Percentiles rank a stretch among this genome's conserved stretches.
Conservation (phyloP, 64 coral and sea anemone genomes). For the Orbicella faveolata region DNA sequence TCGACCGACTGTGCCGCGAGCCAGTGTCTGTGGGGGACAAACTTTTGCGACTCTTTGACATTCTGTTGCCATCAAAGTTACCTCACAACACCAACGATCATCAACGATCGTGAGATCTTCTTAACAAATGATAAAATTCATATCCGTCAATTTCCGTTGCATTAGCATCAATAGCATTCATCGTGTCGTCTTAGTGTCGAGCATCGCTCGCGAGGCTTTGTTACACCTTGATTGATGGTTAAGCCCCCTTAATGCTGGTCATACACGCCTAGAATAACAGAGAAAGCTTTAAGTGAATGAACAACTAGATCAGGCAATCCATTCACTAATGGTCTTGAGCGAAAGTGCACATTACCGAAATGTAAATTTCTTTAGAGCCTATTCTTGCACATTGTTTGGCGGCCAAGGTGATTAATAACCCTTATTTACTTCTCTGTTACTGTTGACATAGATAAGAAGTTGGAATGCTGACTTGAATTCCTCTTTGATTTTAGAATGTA, state of each 20-base stretch:
- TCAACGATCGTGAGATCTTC: not conserved
- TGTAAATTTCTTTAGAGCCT: slow-evolving; percentile 51
- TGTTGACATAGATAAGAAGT: slow-evolving; percentile 20
- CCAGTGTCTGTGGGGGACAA: not conserved
- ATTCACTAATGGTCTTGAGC: slow-evolving; percentile 50
- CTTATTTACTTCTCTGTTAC: not conserved
- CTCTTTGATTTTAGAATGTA: not conserved
- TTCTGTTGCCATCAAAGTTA: not conserved
- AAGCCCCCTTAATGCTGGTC: not conserved
- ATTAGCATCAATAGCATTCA: not conserved
- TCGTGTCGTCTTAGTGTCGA: not conserved
- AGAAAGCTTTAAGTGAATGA: not conserved
- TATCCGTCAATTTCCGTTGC: not conserved
- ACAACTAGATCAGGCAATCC: slow-evolving; percentile 37
- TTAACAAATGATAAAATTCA: not conserved
- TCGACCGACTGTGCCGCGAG: slow-evolving; percentile 3
- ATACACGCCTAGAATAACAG: not conserved
- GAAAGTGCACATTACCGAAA: slow-evolving; percentile 40
- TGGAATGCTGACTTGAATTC: not conserved
- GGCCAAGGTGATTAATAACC: slow-evolving; percentile 23
- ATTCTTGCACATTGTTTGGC: not conserved
- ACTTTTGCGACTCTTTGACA: slow-evolving; percentile 18
- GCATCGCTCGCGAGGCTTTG: not conserved
- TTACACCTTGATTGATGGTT: not conserved
- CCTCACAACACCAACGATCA: not conserved